These are phyloP conservation scores for Drosophila phalerata DNA, from an alignment of 2,888 invertebrate species.

Conservation along the genomic window DNA sequence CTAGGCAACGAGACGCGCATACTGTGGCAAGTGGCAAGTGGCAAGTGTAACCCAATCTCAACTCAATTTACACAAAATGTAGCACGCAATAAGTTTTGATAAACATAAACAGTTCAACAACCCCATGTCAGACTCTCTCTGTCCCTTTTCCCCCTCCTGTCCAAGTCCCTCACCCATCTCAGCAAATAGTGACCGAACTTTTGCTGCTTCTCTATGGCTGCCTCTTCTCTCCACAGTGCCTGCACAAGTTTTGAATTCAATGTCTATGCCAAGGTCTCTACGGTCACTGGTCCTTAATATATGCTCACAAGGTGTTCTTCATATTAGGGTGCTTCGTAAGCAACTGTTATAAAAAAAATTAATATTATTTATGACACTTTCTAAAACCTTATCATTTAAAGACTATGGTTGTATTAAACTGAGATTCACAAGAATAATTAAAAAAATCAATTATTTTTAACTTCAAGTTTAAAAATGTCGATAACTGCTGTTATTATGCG, in stretches of 20 bases:
- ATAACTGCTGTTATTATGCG: too few species aligned
- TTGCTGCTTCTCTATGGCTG: background rate
- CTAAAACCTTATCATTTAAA: too few species aligned
- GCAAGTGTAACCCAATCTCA: slow-evolving; percentile 34
- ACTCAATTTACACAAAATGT: slow-evolving; percentile 40
- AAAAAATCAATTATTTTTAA: too few species aligned
- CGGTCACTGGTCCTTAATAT: slow-evolving; percentile 37
- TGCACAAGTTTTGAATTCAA: slow-evolving; percentile 54
- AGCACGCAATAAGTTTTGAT: slow-evolving; percentile 64
- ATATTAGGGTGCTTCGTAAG: slow-evolving; percentile 33
- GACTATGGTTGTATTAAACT: too few species aligned
- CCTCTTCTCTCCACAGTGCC: background rate
- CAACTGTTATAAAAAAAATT: too few species aligned
- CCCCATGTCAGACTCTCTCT: slow-evolving; percentile 38
- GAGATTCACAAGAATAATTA: too few species aligned
- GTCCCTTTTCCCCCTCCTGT: background rate
- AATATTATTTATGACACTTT: too few species aligned
- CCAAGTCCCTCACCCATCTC: background rate
- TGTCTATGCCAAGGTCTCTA: slow-evolving; percentile 67
- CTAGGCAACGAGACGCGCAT: slow-evolving; percentile 10
- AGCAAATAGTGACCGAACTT: background rate
- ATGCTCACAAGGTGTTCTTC: slow-evolving; percentile 40
- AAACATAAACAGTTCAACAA: slow-evolving; percentile 70
- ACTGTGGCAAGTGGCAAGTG: background rate
- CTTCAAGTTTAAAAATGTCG: too few species aligned